Percentiles rank a stretch among this genome's conserved stretches.
phyloP scores from a whole-genome alignment of 2,113 vertebrate species.

The Leptobrachium leishanense region DNA sequence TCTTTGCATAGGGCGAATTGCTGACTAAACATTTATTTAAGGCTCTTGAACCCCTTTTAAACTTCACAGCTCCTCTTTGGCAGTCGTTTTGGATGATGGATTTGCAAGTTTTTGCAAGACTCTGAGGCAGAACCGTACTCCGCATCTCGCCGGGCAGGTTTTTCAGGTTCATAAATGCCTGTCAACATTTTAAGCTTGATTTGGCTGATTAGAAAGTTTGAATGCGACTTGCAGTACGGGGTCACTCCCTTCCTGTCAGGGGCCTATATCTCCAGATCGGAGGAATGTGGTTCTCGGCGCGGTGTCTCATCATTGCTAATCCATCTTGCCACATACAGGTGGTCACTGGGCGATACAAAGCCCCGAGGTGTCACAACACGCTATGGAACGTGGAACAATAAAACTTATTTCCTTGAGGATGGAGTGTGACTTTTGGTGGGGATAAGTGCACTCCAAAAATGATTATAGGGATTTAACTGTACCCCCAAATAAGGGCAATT shows the following conservation, averaged over 20 bases:
- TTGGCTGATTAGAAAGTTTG: slow-evolving; percentile 1
- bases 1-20: neutral
- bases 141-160: neutral
- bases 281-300: too few species aligned
- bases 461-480: too few species aligned
- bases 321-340: too few species aligned
- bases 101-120: neutral
- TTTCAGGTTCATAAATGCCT: neutral
- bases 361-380: too few species aligned
- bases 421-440: too few species aligned
- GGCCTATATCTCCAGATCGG: neutral
- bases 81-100: neutral
- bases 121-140: neutral
- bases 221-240: neutral
- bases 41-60: neutral
- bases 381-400: too few species aligned
- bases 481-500: too few species aligned
- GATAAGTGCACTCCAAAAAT: too few species aligned
- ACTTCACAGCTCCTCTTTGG: neutral
- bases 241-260: neutral
- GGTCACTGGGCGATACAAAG: too few species aligned
- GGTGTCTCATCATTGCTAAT: too few species aligned
- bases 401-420: too few species aligned
- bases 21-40: neutral
- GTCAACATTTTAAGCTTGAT: slow-evolving; percentile 1